Conservation (phyloP, 2,797 vertebrate genomes). For the Bryconaethiops microstoma region DNA sequence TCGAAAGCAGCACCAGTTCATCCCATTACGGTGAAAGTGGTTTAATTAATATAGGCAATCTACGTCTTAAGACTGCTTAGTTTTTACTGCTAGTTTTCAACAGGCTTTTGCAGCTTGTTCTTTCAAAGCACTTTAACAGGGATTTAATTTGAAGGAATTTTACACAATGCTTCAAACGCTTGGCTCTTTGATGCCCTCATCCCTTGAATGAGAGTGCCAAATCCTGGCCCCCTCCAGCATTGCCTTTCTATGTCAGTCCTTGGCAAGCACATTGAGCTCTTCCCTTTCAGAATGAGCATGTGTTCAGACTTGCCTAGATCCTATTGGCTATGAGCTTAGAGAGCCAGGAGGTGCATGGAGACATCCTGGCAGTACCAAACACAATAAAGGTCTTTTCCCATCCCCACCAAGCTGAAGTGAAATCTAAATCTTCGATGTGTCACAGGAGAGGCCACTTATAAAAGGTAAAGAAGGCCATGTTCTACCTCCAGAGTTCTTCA, state of each 20-base stretch:
- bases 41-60: not conserved
- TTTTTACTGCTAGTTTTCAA: not conserved
- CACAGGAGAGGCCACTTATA: no score
- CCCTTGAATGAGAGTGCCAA: conserved; percentile 29
- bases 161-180: conserved; percentile 27
- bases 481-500: not conserved
- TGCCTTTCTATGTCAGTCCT: conserved; percentile 66
- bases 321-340: conserved; percentile 43
- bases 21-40: not conserved
- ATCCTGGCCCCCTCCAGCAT: conserved; percentile 42
- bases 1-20: not conserved
- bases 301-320: conserved; percentile 67
- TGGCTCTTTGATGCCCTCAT: conserved; percentile 15
- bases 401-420: not conserved
- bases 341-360: conserved; percentile 17
- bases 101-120: not conserved
- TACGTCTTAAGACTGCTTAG: not conserved
- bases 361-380: conserved; percentile 24
- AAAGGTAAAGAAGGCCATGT: not conserved
- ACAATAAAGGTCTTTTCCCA: not conserved
- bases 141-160: conserved; percentile 30
- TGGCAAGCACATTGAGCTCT: conserved; percentile 39
- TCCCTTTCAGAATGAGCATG: conserved; percentile 25
- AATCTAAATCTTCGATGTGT: conserved; percentile 16
- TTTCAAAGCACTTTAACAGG: conserved; percentile 19